Conservation (phyloP, 2,797 vertebrate genomes). For the Cirrhinus mrigala region DNA sequence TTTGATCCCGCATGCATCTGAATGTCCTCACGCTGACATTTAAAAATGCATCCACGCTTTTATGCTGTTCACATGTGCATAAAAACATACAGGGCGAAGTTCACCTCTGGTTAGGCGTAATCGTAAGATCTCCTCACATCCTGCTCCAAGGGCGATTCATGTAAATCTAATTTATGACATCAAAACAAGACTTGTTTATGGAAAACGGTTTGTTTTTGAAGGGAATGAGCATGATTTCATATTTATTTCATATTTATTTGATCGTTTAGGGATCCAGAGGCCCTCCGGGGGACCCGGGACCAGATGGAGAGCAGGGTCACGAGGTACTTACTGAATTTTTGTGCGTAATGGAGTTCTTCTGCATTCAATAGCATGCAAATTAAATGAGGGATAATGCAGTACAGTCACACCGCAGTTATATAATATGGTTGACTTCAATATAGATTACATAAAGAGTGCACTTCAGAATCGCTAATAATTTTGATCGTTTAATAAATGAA, state of each 20-base stretch:
- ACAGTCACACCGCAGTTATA: neutral
- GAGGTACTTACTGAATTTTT: constrained; percentile 79
- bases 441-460: neutral
- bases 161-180: neutral
- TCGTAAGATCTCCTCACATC: neutral
- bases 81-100: constrained; percentile 1
- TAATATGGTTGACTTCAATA: neutral
- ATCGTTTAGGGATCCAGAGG: constrained; percentile 87
- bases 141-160: neutral
- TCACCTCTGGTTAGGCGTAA: neutral
- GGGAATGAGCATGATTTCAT: constrained; percentile 1
- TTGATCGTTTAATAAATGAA: neutral
- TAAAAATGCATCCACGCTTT: neutral
- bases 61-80: constrained; percentile 31
- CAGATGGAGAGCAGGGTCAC: constrained; percentile 87
- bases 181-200: constrained; percentile 9
- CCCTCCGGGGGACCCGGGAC: constrained; percentile 85
- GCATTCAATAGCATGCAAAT: neutral
- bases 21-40: neutral
- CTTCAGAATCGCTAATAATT: neutral
- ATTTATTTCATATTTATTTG: constrained; percentile 37
- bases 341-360: neutral
- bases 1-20: neutral
- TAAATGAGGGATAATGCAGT: neutral
- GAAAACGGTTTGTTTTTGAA: neutral